Base-by-base conservation (phyloP, 2,113 vertebrate genomes). In the Paramisgurnus dabryanus region DNA sequence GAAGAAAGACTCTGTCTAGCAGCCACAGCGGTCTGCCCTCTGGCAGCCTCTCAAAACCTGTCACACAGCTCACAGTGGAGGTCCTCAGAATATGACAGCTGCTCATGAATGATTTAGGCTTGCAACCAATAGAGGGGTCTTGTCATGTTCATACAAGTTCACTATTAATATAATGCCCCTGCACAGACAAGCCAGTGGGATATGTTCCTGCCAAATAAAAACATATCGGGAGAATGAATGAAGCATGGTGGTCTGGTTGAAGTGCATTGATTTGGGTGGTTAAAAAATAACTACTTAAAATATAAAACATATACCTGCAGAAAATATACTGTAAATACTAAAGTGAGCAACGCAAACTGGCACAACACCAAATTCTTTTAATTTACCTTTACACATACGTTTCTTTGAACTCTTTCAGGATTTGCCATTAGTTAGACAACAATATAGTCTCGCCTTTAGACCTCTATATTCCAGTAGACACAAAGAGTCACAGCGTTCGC, bases 81-180 rank as follows among this genome's bases (percentile, higher is more conserved):
- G 7, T 60, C 57, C 80, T 70, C 70, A 60, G 72, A 76, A 64
- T 49, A 47, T 81, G 80, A 80, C 87, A 85, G 83, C 86, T 85
- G 83, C 58, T 87, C 85, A 85, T 86, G 71, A 84, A 88, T 86
- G 85, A 84, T 87, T 86, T 86, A 88, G 78, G 55, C 80, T 78
- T 63, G 39, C 58, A 55, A 64, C 76, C 74, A 84, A 87, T 80
- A 80, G 80, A 84, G 71, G 68, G 77, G 61, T 80, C 80, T 72
- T 77, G 82, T 85, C 82, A 63, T 79, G 85, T 85, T 85, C 85
- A 72, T 72, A 85, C 63, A 80, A 81, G 83, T 80, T 83, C 80
- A 80, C 80, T 82, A 85, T 83, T 83, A 82, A 82, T 85, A 86
- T 79, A 76, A 83, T 60, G 17, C 68, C 47, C 18, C 50, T 70